Evolutionary conservation across 1,140 invertebrate species (phyloP).

Genomic region (Cydia fagiglandana): DNA sequence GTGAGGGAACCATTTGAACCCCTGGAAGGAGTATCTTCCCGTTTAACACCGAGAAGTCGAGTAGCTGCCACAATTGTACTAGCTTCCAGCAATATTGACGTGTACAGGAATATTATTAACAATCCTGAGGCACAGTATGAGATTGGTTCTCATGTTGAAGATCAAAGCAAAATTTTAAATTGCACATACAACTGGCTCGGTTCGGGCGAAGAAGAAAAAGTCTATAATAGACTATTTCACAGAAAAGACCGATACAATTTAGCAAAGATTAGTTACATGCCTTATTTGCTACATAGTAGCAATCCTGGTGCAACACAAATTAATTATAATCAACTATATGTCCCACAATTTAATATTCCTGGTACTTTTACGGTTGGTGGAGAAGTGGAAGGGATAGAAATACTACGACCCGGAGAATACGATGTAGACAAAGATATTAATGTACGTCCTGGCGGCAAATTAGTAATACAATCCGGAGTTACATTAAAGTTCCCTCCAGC

Average conservation of each 20-base stretch:
- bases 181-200: constrained; percentile 97
- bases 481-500: constrained; percentile 92
- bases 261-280: constrained; percentile 91
- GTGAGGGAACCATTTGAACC: constrained; percentile 92
- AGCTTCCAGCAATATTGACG: constrained; percentile 92
- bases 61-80: constrained; percentile 95
- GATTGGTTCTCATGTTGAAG: constrained; percentile 95
- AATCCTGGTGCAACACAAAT: constrained; percentile 90
- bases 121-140: constrained; percentile 95
- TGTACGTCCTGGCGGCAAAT: constrained; percentile 91
- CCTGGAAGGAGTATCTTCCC: constrained; percentile 81
- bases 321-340: constrained; percentile 85
- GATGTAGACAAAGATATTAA: constrained; percentile 94
- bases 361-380: constrained; percentile 88
- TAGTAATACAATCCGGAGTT: constrained; percentile 92
- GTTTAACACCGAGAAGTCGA: constrained; percentile 90
- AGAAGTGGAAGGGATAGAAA: constrained; percentile 92
- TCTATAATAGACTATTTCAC: constrained; percentile 92
- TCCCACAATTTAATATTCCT: constrained; percentile 86
- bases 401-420: constrained; percentile 88
- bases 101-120: constrained; percentile 95
- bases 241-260: constrained; percentile 95
- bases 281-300: constrained; percentile 90
- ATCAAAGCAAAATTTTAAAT: constrained; percentile 96
- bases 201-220: constrained; percentile 85